Percentiles rank a stretch among this genome's conserved stretches.
These are phyloP conservation scores for Eueremaeus valkanovi DNA, from an alignment of 2,888 invertebrate genomes.

Conservation along the genomic window DNA sequence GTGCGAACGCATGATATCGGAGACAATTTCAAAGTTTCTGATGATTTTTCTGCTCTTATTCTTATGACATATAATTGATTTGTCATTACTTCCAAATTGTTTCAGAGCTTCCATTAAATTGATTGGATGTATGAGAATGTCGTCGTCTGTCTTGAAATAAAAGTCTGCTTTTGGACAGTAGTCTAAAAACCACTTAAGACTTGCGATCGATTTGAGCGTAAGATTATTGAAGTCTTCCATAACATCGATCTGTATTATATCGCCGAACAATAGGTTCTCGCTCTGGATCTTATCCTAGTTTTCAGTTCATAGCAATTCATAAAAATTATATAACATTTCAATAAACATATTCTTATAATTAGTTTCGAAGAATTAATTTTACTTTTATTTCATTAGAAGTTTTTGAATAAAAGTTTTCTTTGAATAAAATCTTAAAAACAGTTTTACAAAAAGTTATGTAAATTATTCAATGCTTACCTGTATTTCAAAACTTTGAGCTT, in stretches of 20 bases:
- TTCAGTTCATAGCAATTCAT: no score
- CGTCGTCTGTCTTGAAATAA: constrained; percentile 49
- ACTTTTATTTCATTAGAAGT: no score
- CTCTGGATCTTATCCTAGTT: constrained; percentile 39
- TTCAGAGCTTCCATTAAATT: constrained; percentile 45
- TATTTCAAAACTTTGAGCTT: neutral
- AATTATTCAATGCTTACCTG: constrained; percentile 8
- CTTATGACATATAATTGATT: constrained; percentile 32
- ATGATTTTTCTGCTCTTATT: constrained; percentile 36
- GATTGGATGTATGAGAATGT: constrained; percentile 48
- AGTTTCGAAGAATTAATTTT: no score
- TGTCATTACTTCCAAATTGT: neutral
- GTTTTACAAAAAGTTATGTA: neutral
- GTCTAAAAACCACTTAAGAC: constrained; percentile 47
- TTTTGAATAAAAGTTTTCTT: no score
- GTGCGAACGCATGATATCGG: neutral
- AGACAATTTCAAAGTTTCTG: neutral
- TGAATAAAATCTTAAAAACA: neutral
- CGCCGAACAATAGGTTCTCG: constrained; percentile 46
- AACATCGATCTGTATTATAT: constrained; percentile 48
- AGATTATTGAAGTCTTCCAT: constrained; percentile 48
- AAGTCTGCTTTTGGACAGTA: constrained; percentile 46
- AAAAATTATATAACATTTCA: no score
- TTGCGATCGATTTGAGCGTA: constrained; percentile 47
- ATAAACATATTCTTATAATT: no score